Evolutionary conservation across 2,888 invertebrate species (phyloP).

Genomic region (Lottia scabra): DNA sequence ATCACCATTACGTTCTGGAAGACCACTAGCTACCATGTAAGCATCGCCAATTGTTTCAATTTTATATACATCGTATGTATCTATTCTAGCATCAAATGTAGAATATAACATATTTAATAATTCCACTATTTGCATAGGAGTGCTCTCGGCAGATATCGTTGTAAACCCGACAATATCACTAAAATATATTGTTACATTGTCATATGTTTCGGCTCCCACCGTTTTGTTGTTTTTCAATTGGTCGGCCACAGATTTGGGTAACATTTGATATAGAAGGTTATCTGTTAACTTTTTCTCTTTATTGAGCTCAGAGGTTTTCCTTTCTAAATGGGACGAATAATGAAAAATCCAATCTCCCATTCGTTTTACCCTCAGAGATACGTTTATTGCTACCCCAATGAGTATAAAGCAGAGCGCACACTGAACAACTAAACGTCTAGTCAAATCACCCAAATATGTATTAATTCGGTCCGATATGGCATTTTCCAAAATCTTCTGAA

Average conservation of each 20-base stretch:
- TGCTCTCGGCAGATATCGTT: constrained; percentile 34
- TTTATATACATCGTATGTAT: constrained; percentile 57
- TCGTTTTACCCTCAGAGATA: constrained; percentile 27
- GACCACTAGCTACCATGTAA: constrained; percentile 59
- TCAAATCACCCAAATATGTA: no score
- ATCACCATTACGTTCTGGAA: constrained; percentile 43
- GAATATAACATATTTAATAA: constrained; percentile 53
- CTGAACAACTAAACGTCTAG: constrained; percentile 21
- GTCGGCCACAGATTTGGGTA: constrained; percentile 51
- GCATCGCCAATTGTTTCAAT: constrained; percentile 58
- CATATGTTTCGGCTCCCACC: constrained; percentile 38
- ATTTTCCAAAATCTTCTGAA: no score
- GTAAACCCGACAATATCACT: constrained; percentile 46
- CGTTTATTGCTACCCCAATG: constrained; percentile 16
- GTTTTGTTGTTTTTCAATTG: constrained; percentile 34
- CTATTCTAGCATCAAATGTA: constrained; percentile 52
- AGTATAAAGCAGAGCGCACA: constrained; percentile 12
- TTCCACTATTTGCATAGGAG: constrained; percentile 50
- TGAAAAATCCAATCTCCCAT: constrained; percentile 38
- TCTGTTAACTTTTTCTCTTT: constrained; percentile 59
- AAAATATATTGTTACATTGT: constrained; percentile 40
- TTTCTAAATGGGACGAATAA: constrained; percentile 37
- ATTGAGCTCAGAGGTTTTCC: constrained; percentile 47
- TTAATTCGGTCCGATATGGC: no score
- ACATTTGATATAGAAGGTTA: constrained; percentile 56